Conservation (phyloP, 2,888 invertebrate species). For the Lasius platythorax region DNA sequence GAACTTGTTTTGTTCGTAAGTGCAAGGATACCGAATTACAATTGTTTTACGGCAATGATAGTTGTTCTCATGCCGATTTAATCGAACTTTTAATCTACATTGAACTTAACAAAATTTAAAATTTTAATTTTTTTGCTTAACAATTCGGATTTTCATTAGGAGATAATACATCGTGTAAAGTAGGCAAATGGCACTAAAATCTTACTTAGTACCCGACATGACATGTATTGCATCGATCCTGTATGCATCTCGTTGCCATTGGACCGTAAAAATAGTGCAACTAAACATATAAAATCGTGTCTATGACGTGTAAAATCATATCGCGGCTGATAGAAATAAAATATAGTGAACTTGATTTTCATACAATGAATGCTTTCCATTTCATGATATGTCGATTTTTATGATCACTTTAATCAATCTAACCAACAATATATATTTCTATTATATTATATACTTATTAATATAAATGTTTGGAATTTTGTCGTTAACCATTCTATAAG, state of each 20-base stretch:
- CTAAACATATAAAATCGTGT: constrained; percentile 35
- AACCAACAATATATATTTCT: too few relatives aligned
- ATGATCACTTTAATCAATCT: too few relatives aligned
- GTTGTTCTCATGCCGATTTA: background rate
- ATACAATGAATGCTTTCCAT: background rate
- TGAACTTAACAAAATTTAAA: background rate
- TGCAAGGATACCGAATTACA: background rate
- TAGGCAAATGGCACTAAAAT: constrained; percentile 20
- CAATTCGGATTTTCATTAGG: too few relatives aligned
- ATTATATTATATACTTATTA: too few relatives aligned
- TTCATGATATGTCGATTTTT: too few relatives aligned
- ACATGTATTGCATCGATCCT: constrained; percentile 58
- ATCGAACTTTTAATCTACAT: background rate
- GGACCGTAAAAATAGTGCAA: constrained; percentile 33
- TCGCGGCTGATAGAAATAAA: constrained; percentile 43
- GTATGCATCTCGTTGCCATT: constrained; percentile 31
- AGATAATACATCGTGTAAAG: too few relatives aligned
- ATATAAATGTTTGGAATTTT: too few relatives aligned
- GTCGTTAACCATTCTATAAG: too few relatives aligned
- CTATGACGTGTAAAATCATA: background rate
- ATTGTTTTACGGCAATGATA: background rate
- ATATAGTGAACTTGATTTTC: constrained; percentile 14
- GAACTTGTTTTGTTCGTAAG: background rate
- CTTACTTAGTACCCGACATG: constrained; percentile 8
- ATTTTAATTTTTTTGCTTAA: background rate